These are phyloP conservation scores for Synergus itoensis DNA, from an alignment of 2,888 invertebrate species.

Conservation along the genomic window DNA sequence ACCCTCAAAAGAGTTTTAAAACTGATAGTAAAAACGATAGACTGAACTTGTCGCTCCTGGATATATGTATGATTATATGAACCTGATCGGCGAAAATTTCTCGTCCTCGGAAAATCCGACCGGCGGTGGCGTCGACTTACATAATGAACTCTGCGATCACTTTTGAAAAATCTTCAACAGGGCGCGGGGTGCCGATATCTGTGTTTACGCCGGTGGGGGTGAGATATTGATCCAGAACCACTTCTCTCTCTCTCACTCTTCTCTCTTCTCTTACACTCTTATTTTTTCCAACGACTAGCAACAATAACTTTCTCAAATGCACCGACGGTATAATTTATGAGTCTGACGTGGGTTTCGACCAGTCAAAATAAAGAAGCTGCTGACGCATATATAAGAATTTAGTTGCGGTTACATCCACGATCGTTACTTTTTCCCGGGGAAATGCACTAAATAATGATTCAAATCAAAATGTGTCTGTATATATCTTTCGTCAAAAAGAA, in stretches of 20 bases:
- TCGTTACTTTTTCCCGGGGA: background rate
- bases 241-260: too few relatives aligned
- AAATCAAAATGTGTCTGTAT: slow-evolving; percentile 20
- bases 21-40: background rate
- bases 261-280: too few relatives aligned
- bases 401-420: background rate
- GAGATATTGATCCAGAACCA: slow-evolving; percentile 62
- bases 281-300: too few relatives aligned
- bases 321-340: background rate
- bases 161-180: slow-evolving; percentile 4
- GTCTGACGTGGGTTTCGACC: background rate
- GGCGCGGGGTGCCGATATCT: slow-evolving; percentile 15
- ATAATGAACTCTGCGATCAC: slow-evolving; percentile 3
- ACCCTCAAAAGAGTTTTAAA: background rate
- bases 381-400: background rate
- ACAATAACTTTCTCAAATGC: background rate
- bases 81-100: background rate
- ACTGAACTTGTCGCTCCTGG: background rate
- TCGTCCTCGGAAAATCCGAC: slow-evolving; percentile 2
- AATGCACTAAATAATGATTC: background rate
- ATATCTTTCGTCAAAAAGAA: too few relatives aligned
- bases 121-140: slow-evolving; percentile 11
- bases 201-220: slow-evolving; percentile 58
- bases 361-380: background rate
- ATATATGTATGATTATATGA: background rate